A percentile compares a stretch with the other conserved stretches of the same genome.
These are phyloP conservation scores for Gastrophysa polygoni DNA, from an alignment of 2,888 invertebrate genomes.

Conservation along the genomic window DNA sequence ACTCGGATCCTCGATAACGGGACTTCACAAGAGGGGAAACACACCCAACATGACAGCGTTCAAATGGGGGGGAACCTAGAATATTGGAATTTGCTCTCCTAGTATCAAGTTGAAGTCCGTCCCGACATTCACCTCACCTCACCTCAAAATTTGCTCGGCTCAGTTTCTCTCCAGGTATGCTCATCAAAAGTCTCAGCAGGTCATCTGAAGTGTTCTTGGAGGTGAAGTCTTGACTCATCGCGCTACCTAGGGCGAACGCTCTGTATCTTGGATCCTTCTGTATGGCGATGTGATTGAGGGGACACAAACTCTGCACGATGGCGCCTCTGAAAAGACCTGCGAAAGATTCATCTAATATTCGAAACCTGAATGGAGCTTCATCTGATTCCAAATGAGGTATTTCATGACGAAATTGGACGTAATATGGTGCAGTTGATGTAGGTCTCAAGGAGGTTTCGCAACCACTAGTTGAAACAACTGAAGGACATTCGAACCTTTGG, in stretches of 20 bases:
- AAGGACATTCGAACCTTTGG: no score
- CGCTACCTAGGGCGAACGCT: not conserved
- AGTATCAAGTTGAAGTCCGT: no score
- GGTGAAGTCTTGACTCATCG: not conserved
- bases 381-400: not conserved
- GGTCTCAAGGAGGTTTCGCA: no score
- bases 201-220: conserved; percentile 8
- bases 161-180: not conserved
- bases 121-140: no score
- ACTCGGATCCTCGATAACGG: not conserved
- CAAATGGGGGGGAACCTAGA: conserved; percentile 1
- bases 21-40: not conserved
- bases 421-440: no score
- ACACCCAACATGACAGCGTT: no score
- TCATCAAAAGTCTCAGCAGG: not conserved
- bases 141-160: not conserved
- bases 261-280: not conserved
- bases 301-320: conserved; percentile 1
- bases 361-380: no score
- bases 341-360: no score
- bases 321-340: conserved; percentile 3
- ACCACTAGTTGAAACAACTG: no score
- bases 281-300: not conserved
- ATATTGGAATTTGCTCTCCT: not conserved
- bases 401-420: no score